Conservation (phyloP, 2,888 invertebrate species). For the Rambutsinella grinnellia region DNA sequence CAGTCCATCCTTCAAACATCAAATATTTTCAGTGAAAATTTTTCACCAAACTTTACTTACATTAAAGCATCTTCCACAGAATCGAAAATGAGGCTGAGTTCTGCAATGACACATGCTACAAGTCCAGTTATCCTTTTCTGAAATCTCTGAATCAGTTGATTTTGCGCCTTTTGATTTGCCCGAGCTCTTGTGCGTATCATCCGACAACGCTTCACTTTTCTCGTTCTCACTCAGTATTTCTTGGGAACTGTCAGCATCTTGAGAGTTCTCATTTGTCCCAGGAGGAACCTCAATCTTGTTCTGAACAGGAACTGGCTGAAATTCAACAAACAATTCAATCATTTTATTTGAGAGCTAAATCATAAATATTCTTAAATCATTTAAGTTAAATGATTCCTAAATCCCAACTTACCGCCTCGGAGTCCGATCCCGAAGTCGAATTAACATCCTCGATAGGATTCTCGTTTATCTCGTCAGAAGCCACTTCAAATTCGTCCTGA, state of each 20-base stretch:
- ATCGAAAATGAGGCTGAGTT: constrained; percentile 46
- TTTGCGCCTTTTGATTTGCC: not conserved
- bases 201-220: constrained; percentile 19
- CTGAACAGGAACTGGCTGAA: too few relatives aligned
- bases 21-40: not conserved
- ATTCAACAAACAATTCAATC: too few relatives aligned
- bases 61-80: constrained; percentile 60
- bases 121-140: constrained; percentile 53
- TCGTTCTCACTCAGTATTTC: too few relatives aligned
- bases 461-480: constrained; percentile 48
- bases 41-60: constrained; percentile 37
- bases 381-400: too few relatives aligned
- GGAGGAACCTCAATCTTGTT: too few relatives aligned
- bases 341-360: too few relatives aligned
- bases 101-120: constrained; percentile 57
- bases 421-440: constrained; percentile 52
- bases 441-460: constrained; percentile 62
- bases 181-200: not conserved
- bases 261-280: too few relatives aligned
- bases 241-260: too few relatives aligned
- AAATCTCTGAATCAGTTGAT: constrained; percentile 47
- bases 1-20: not conserved
- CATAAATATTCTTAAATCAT: constrained; percentile 4
- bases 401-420: constrained; percentile 31
- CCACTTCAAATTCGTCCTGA: constrained; percentile 54